Evolutionary conservation across 2,888 invertebrate genomes (phyloP), one percentile per base, ranked within the genome.

Genomic region (Caradrina kadenii): DNA sequence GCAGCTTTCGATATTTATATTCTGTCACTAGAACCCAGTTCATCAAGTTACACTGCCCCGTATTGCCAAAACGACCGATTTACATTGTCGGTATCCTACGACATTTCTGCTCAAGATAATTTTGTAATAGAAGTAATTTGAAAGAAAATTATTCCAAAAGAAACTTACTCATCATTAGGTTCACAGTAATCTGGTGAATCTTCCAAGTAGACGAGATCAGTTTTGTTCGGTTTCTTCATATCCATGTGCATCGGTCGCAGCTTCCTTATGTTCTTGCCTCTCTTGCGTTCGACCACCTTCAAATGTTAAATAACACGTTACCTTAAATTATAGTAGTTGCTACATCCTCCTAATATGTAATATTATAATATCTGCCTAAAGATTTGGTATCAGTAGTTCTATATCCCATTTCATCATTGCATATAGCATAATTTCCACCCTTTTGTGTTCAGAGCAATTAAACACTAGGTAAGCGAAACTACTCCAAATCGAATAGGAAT

Each of bases 151-250:
- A 31, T 31, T 7, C 31, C 31, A 53, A 53, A 49, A 42, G 0
- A 15, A n/a, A 96, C 97, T 96, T 94, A 98, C 97, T 97, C 97
- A 74, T 97, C 97, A 93, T 99, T 98, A 69, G 97, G 96, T 92
- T 98, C 98, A 91, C 99, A 99, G 90, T 98, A 99, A 92, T 99
- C 98, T 0, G 99, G 99, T 21, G 99, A 99, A 87, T 98, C 98
- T 87, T 98, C 98, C 84, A 99, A 94, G 90, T 97, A 99, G 19
- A 99, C 98, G 83, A 99, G 95, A 92, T 99, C 99, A n/a, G 98
- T 98, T 92, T 98, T 98, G 87, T 98, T 98, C 1, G 98, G 98
- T 89, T 98, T 98, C 93, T 98, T 98, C 93, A 98, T 96, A 78
- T 98, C 98, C 31, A 97, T 96, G 87, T 97, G 97, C 55, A 97